Base-by-base conservation (phyloP, 1,140 invertebrate genomes). In the Meteorus sp. region DNA sequence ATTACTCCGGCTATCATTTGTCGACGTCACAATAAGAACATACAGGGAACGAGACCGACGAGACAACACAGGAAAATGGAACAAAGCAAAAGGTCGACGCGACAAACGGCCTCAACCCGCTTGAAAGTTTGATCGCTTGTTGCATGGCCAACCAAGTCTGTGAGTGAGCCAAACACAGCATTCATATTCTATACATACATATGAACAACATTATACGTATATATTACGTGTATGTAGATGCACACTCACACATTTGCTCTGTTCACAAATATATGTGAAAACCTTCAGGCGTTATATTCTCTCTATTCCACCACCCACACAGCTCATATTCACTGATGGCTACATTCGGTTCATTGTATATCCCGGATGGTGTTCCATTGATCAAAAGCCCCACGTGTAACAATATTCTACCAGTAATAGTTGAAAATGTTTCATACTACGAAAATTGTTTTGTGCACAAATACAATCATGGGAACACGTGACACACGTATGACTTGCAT, bases 401-500 rank as follows among this genome's bases (percentile, higher is more conserved):
- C 45, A 51, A 58, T 58, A 58, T 58, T 51, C 35, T 11, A 51
- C 20, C 1, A 43, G 25, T 31, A 58, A 51, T 51, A 51, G 33
- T 51, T 51, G 23, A 25, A 13, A n/a, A 33, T 31, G 1, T 9
- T 51, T n/a, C n/a, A n/a, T n/a, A n/a, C n/a, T n/a, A n/a, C n/a
- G n/a, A n/a, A n/a, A n/a, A n/a, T n/a, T n/a, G n/a, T n/a, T n/a
- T n/a, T n/a, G n/a, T 31, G 6, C 1, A 31, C 29, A 31, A 31
- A 31, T 31, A 8, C 2, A n/a, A n/a, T 31, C 29, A 31, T 31
- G 29, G 29, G 2, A 11, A n/a, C n/a, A n/a, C n/a, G n/a, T n/a
- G n/a, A n/a, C n/a, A n/a, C n/a, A n/a, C n/a, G n/a, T 56, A 35
- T 58, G 56, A 58, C 35, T 58, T 20, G 33, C 50, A 58, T 58